Base-by-base conservation (phyloP, 2,888 invertebrate genomes). In the Cosmorhoe ocellata region DNA sequence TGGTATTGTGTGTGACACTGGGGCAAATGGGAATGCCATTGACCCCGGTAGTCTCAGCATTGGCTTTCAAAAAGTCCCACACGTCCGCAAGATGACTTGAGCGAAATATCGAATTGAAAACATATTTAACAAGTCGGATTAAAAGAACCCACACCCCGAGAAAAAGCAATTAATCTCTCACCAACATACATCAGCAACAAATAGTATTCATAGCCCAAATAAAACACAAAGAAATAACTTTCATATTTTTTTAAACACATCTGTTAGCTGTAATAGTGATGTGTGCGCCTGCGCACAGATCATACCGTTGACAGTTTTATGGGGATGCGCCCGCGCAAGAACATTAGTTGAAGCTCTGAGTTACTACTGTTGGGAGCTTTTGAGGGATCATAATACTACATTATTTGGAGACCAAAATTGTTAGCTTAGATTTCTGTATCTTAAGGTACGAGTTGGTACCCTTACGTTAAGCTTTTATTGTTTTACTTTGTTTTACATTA, bases 261-360 rank as follows among this genome's bases (percentile, higher is more conserved):
- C 43, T 52, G 52, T 48, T 26, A 26, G 33, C 30, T 42, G 45
- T 53, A 54, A 49, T 47, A 52, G 56, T 55, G 54, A 59, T 51
- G n/a, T n/a, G n/a, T n/a, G n/a, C n/a, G n/a, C n/a, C n/a, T n/a
- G 52, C 42, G 52, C 64, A 73, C 78, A 78, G 74, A 76, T 75
- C 71, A 67, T 64, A 48, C 58, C 61, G 79, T 53, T 79, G 81
- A 82, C 81, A 80, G 79, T 58, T 81, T 82, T 74, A 81, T 74
- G 66, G 38, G 45, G 39, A 45, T 58, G 62, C 58, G 58, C 60
- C 27, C 43, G 58, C 58, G 60, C 56, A 54, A 40, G 48, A 22
- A 36, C 11, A 8, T 48, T 39, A 46, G 44, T 59, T 48, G n/a
- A 42, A 45, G 48, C 37, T 56, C 11, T 36, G 54, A 60, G 51